phyloP scores from a whole-genome alignment of 2,888 invertebrate genomes.

The Phragmatobia fuliginosa region DNA sequence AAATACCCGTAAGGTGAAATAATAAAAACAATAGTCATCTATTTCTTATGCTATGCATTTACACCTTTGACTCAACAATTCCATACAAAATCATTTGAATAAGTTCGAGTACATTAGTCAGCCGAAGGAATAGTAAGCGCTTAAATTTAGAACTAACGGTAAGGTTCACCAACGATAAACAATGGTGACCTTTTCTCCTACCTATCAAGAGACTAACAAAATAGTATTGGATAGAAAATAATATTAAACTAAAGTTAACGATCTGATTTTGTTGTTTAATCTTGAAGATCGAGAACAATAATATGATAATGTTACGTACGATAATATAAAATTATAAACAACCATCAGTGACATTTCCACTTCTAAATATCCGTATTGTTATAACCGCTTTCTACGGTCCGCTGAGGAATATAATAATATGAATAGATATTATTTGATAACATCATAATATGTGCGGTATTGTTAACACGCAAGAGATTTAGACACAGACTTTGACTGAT shows the following conservation, averaged over 20 bases:
- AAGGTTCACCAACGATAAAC: constrained; percentile 52
- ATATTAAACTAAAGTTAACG: background rate
- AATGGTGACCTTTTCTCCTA: constrained; percentile 59
- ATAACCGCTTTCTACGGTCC: constrained; percentile 64
- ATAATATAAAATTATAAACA: constrained; percentile 17
- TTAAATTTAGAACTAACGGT: constrained; percentile 63
- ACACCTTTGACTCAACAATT: constrained; percentile 36
- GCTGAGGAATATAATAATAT: constrained; percentile 64
- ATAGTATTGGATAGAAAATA: constrained; percentile 9
- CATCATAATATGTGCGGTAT: constrained; percentile 61
- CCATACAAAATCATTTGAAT: constrained; percentile 40
- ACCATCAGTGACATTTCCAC: constrained; percentile 37
- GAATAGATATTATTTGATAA: constrained; percentile 67
- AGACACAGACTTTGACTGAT: constrained; percentile 51
- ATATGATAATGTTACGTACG: constrained; percentile 8
- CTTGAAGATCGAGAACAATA: background rate
- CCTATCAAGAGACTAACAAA: constrained; percentile 34
- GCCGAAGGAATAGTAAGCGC: constrained; percentile 38
- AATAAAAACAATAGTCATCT: constrained; percentile 14
- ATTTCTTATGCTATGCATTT: constrained; percentile 16
- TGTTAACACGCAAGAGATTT: constrained; percentile 57
- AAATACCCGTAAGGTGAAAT: constrained; percentile 9
- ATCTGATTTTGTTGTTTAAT: background rate
- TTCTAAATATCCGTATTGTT: constrained; percentile 38
- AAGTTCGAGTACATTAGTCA: constrained; percentile 47